phyloP scores from a whole-genome alignment of 2,797 vertebrate species.

The Selene dorsalis region DNA sequence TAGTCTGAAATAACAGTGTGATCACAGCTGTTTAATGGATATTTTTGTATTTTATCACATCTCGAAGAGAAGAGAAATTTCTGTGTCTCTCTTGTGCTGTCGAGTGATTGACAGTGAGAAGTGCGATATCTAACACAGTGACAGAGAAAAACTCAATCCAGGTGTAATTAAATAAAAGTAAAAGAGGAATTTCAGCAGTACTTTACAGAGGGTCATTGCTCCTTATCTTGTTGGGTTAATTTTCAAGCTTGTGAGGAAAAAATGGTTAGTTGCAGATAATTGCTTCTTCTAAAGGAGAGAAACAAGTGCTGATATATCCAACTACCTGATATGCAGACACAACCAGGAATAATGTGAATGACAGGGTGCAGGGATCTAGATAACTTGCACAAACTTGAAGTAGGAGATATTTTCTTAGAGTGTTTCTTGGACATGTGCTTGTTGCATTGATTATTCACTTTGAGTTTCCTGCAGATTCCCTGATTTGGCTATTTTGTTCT shows the following conservation, averaged over 20 bases:
- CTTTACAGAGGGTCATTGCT: constrained; percentile 19
- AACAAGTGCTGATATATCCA: neutral
- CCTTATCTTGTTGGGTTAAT: constrained; percentile 7
- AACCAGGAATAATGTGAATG: neutral
- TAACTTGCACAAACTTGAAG: neutral
- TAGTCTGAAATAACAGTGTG: neutral
- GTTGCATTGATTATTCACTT: constrained; percentile 14
- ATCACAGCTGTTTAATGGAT: neutral
- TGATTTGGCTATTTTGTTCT: constrained; percentile 1
- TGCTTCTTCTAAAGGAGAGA: neutral
- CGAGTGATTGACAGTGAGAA: constrained; percentile 8
- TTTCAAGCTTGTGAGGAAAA: constrained; percentile 6
- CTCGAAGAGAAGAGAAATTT: neutral
- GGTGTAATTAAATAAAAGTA: neutral
- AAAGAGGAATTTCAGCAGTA: neutral
- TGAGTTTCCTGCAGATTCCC: neutral
- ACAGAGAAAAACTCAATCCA: neutral
- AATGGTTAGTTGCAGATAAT: neutral
- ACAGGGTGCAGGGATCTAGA: neutral
- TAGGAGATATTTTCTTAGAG: neutral
- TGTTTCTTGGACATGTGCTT: neutral
- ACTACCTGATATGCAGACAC: neutral
- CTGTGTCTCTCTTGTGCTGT: neutral
- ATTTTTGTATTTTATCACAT: neutral
- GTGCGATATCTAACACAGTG: neutral